Conservation (phyloP, 2,113 vertebrate genomes). For the Phrynocephalus versicolor region DNA sequence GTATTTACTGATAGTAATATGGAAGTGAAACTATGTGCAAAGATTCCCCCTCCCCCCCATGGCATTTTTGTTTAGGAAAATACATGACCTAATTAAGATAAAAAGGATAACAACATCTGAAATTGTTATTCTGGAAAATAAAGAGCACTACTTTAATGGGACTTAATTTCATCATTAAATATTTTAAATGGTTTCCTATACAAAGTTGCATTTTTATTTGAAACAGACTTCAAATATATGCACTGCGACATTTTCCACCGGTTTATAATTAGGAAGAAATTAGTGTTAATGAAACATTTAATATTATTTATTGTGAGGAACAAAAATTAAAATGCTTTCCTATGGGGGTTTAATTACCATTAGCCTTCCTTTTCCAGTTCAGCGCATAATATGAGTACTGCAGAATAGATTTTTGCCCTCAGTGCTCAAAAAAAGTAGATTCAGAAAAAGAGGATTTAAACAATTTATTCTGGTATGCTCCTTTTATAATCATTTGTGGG, state of each 20-base stretch:
- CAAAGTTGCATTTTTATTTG: constrained; percentile 50
- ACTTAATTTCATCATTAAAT: constrained; percentile 66
- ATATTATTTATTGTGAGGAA: constrained; percentile 42
- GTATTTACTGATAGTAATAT: constrained; percentile 37
- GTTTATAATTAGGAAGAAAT: constrained; percentile 58
- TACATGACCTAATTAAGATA: constrained; percentile 64
- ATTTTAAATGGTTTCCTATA: constrained; percentile 63
- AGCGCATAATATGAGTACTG: background rate
- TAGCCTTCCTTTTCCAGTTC: constrained; percentile 23
- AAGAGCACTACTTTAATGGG: constrained; percentile 53
- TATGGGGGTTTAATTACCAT: background rate
- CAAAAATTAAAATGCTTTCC: constrained; percentile 31
- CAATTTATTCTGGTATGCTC: background rate
- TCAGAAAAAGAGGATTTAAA: constrained; percentile 3
- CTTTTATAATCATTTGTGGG: background rate
- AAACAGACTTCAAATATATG: constrained; percentile 62
- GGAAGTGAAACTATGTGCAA: constrained; percentile 28
- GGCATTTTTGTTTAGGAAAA: constrained; percentile 52
- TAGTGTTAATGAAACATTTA: constrained; percentile 50
- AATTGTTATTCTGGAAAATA: constrained; percentile 66
- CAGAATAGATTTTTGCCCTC: background rate
- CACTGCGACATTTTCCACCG: constrained; percentile 40
- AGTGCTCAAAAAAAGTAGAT: background rate
- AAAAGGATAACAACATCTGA: constrained; percentile 50
- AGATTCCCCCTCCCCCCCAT: constrained; percentile 10